Base-by-base conservation (phyloP, 2,113 vertebrate genomes). In the Sitta europaea region DNA sequence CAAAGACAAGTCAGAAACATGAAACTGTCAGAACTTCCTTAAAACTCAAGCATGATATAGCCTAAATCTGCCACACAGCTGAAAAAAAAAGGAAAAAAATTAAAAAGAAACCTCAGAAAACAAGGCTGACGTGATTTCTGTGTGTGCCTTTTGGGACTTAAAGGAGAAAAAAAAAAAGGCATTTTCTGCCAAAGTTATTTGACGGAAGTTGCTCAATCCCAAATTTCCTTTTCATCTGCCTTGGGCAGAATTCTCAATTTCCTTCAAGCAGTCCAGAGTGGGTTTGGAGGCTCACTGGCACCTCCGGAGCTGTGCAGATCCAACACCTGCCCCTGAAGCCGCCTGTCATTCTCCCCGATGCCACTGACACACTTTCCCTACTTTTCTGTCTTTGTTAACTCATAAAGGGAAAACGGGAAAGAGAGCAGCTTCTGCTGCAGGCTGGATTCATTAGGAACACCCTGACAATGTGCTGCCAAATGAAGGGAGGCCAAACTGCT, bases 161-260 rank as follows among this genome's bases (percentile, higher is more conserved):
- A 47, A 35, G 8, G 22, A 1, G 42, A 43, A 50, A 50, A 35
- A 54, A 29, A 36, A 61, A 50, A 36, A 1, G 0, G 8, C 38
- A 43, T 67, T 61, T 94, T 84, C 65, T 87, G 91, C 84, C 81
- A 50, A 71, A 79, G 57, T 89, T 71, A 48, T 75, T 90, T 81
- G 72, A 77, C 2, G 25, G 21, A 80, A 86, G 31, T 61, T 73
- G 14, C 27, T 86, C 73, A 92, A 59, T 58, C 54, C 29, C 50
- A 47, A 33, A 78, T 85, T 88, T 88, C 42, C 62, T 90, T 86
- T 85, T 62, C 14, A n/a, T 85, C 76, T 92, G 70, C 86, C 62
- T 85, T 81, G 81, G 91, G 86, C 84, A 90, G 77, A 94, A 91
- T 57, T 62, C 65, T 96, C 58, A 11, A 36, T 79, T 82, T 87